Evolutionary conservation across 2,797 vertebrate genomes (phyloP).

Genomic region (Bradypodion pumilum): DNA sequence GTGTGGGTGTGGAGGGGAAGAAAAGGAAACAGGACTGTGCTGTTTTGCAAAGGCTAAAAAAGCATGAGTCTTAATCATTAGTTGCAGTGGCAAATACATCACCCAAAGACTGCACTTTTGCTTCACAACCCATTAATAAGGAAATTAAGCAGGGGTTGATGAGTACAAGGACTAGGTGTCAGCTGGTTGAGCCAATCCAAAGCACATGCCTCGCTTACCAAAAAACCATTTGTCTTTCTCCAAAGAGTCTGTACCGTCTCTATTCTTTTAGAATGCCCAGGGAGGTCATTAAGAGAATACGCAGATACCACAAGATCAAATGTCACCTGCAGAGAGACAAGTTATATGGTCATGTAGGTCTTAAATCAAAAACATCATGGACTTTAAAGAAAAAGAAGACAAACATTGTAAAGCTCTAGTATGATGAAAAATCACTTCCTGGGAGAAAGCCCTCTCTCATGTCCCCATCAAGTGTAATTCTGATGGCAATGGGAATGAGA

Average conservation of each 20-base stretch:
- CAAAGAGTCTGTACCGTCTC: slow-evolving; percentile 2
- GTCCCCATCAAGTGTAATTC: too few species aligned
- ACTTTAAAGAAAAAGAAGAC: too few species aligned
- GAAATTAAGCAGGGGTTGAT: background rate
- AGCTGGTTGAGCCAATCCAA: background rate
- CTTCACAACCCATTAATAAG: background rate
- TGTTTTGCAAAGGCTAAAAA: background rate
- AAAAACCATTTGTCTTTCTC: slow-evolving; percentile 25
- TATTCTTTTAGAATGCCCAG: background rate
- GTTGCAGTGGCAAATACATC: too few species aligned
- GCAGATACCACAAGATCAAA: slow-evolving; percentile 32
- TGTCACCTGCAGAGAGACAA: slow-evolving; percentile 3
- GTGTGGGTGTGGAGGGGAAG: background rate
- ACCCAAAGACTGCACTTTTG: background rate
- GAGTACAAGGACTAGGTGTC: background rate
- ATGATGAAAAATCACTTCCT: too few species aligned
- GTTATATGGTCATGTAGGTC: background rate
- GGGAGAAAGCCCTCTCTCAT: too few species aligned
- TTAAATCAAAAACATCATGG: background rate
- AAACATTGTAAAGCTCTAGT: too few species aligned
- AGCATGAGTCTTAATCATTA: background rate
- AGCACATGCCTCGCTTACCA: background rate
- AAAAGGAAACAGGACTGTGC: background rate
- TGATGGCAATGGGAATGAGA: too few species aligned
- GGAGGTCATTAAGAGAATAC: slow-evolving; percentile 29